phyloP scores from a whole-genome alignment of 1,140 invertebrate genomes.

The Trichonephila clavipes region DNA sequence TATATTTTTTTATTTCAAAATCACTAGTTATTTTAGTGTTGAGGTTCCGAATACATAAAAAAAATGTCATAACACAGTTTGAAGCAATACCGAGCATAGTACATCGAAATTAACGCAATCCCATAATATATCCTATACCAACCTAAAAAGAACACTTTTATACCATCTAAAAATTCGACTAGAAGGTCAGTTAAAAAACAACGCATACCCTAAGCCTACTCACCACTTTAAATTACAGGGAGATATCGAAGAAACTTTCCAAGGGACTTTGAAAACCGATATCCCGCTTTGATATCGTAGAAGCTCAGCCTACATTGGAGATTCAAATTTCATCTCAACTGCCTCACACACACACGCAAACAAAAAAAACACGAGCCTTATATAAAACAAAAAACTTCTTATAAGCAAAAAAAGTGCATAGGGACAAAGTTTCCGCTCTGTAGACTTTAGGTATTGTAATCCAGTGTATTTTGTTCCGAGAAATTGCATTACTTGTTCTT shows the following conservation, averaged over 20 bases:
- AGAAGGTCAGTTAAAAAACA: neutral
- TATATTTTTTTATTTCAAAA: no score
- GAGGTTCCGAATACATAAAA: no score
- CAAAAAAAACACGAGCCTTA: neutral
- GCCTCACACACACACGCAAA: neutral
- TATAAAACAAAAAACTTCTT: neutral
- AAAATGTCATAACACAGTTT: no score
- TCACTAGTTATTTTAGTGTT: no score
- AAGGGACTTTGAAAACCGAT: neutral
- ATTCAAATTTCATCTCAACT: slow-evolving; percentile 2
- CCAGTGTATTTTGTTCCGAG: neutral
- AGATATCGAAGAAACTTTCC: neutral
- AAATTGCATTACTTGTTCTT: neutral
- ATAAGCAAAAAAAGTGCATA: neutral
- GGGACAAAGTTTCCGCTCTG: neutral
- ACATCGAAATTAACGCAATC: no score
- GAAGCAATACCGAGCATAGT: no score
- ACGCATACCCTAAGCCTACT: neutral
- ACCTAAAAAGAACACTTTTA: neutral
- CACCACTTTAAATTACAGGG: neutral
- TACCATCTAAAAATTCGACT: neutral
- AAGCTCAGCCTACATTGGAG: neutral
- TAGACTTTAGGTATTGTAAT: neutral
- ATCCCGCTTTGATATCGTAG: neutral
- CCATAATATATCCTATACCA: neutral